These are phyloP conservation scores for Eupristina koningsbergeri DNA, from an alignment of 1,140 invertebrate genomes.

Conservation along the genomic window DNA sequence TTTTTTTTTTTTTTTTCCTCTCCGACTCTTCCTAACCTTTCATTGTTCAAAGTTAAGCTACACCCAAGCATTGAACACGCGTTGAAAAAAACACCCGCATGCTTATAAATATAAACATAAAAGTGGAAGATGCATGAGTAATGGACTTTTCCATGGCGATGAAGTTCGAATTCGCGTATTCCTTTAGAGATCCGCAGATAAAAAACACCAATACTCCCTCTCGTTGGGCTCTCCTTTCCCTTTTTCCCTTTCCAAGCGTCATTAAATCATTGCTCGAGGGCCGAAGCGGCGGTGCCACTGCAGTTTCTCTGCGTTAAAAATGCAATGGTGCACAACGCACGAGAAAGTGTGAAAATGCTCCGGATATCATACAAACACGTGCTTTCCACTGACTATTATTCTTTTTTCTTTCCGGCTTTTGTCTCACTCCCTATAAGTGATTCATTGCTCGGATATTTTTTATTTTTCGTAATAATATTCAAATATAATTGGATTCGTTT, in stretches of 20 bases:
- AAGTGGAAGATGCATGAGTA: background rate
- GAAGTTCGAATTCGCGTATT: background rate
- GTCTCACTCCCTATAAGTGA: background rate
- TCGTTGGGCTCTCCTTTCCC: background rate
- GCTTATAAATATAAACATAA: background rate
- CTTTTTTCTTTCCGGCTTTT: background rate
- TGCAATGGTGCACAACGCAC: background rate
- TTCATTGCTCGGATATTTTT: background rate
- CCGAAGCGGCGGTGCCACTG: background rate
- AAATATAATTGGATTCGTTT: background rate
- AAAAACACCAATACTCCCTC: background rate
- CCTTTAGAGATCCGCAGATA: background rate
- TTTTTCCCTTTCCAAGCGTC: background rate
- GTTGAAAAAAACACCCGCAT: background rate
- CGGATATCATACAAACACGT: background rate
- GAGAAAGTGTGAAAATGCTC: background rate
- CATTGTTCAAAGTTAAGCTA: background rate
- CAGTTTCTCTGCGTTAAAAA: background rate
- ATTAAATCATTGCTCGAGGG: background rate
- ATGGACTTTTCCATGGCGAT: conserved; percentile 28
- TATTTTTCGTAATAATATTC: background rate
- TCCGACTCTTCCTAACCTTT: too few relatives aligned
- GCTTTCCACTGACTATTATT: background rate
- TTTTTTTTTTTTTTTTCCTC: background rate
- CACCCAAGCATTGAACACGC: background rate